Evolutionary conservation across 2,797 vertebrate species (phyloP), one percentile per base, ranked within the genome.

Genomic region (Rallus crepitans): DNA sequence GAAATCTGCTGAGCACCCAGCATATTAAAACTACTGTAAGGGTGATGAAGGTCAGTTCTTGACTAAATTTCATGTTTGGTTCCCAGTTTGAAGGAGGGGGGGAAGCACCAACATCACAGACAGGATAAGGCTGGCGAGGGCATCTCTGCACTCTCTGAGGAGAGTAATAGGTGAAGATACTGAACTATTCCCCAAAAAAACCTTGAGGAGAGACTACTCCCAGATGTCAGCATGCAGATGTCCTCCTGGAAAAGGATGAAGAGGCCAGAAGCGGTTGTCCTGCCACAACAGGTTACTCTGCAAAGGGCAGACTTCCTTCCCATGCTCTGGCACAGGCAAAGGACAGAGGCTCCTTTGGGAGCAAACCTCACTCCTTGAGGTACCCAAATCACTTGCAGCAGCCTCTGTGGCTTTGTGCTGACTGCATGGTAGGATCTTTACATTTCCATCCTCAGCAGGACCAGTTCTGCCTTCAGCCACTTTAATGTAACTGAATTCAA

Each of bases 1-100:
- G 73, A 91, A 95, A 57, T 53, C 63, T 79, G 21, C 55, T 47
- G 57, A 90, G 33, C 77, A 55, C 11, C n/a, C 40, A 84, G 60
- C 13, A 94, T 80, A 82, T 78, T 85, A 72, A 52, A 96, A 86
- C 82, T 84, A 90, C 65, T 90, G 75, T 89, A 89, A 87, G 40
- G 37, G 53, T 82, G 68, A 61, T 52, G 56, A 23, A 40, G n/a
- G 19, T 52, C 53, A 77, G 14, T 73, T 90, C 56, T 91, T 84
- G 21, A 60, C 40, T 39, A 60, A 52, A 80, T 92, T 87, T 91
- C 7, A 9, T 27, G 18, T 68, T 76, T 56, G 18, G n/a, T 59
- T 84, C 71, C 56, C 53, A 42, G 33, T 60, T 55, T 45, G 56
- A 83, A 65, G 18, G 1, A 5, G 15, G 7, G 1, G 10, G 16